Percentiles rank a stretch among this genome's conserved stretches.
Conservation (phyloP, 2,888 invertebrate genomes). For the Leistus spinibarbis region DNA sequence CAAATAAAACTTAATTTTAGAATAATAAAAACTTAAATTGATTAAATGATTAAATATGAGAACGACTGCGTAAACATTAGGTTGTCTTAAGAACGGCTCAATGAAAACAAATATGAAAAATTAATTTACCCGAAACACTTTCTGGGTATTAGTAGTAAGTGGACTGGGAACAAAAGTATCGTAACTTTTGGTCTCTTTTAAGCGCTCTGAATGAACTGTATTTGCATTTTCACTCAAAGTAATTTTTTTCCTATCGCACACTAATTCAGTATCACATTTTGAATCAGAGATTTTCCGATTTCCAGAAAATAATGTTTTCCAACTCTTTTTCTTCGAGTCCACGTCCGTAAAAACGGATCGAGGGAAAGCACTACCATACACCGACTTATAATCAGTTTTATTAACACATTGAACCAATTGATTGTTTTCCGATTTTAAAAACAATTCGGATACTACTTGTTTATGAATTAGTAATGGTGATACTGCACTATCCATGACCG, state of each 20-base stretch:
- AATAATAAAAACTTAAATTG: too few relatives aligned
- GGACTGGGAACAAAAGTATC: background rate
- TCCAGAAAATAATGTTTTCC: background rate
- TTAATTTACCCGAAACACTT: slow-evolving; percentile 42
- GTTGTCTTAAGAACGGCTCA: too few relatives aligned
- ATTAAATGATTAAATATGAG: too few relatives aligned
- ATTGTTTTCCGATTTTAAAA: background rate
- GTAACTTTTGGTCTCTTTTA: background rate
- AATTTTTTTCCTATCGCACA: slow-evolving; percentile 7
- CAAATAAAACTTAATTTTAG: too few relatives aligned
- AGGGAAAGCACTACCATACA: slow-evolving; percentile 11
- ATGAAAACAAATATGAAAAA: background rate
- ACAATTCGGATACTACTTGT: background rate
- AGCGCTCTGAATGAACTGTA: background rate
- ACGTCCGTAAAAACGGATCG: slow-evolving; percentile 3
- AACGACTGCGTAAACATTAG: too few relatives aligned
- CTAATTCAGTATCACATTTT: slow-evolving; percentile 2
- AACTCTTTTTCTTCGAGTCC: background rate
- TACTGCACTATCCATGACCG: background rate
- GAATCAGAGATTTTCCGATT: slow-evolving; percentile 10
- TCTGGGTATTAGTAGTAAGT: slow-evolving; percentile 40
- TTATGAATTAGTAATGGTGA: background rate
- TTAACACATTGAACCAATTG: background rate
- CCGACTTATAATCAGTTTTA: slow-evolving; percentile 12
- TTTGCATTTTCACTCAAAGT: slow-evolving; percentile 16